These are phyloP conservation scores for Lates calcarifer DNA, from an alignment of 2,113 vertebrate species.

Conservation along the genomic window DNA sequence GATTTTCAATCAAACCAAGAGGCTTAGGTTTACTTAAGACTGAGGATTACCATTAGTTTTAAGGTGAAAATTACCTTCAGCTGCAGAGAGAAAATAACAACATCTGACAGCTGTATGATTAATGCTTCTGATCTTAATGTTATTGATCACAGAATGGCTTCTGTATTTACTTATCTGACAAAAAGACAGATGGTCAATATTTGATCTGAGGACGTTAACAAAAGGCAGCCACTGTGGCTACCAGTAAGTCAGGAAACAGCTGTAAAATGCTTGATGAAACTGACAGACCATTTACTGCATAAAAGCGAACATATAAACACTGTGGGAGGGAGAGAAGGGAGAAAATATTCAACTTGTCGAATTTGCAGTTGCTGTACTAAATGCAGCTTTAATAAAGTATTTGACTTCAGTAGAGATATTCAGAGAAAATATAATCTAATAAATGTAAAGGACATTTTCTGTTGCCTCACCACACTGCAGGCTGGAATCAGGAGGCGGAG, in stretches of 20 bases:
- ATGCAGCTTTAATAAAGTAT: neutral
- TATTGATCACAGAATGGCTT: conserved; percentile 39
- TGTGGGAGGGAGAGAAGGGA: neutral
- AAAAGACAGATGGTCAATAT: conserved; percentile 54
- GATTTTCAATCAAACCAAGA: neutral
- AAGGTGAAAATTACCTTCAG: neutral
- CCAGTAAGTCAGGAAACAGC: neutral
- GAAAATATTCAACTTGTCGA: neutral
- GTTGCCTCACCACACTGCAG: conserved; percentile 88
- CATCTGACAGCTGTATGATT: conserved; percentile 6
- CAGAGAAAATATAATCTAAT: neutral
- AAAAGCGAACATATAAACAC: conserved; percentile 2
- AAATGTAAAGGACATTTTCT: neutral
- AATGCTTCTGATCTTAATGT: conserved; percentile 13
- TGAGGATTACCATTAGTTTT: neutral
- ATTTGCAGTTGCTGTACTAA: neutral
- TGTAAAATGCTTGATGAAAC: conserved; percentile 37
- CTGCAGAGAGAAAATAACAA: neutral
- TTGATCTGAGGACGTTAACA: conserved; percentile 42
- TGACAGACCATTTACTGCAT: conserved; percentile 20
- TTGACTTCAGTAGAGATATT: neutral
- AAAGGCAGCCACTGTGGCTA: neutral
- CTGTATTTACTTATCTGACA: conserved; percentile 36
- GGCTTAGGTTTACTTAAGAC: neutral
- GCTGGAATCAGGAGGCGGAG: conserved; percentile 42